phyloP scores from a whole-genome alignment of 2,797 vertebrate genomes.

The Borostomias antarcticus region DNA sequence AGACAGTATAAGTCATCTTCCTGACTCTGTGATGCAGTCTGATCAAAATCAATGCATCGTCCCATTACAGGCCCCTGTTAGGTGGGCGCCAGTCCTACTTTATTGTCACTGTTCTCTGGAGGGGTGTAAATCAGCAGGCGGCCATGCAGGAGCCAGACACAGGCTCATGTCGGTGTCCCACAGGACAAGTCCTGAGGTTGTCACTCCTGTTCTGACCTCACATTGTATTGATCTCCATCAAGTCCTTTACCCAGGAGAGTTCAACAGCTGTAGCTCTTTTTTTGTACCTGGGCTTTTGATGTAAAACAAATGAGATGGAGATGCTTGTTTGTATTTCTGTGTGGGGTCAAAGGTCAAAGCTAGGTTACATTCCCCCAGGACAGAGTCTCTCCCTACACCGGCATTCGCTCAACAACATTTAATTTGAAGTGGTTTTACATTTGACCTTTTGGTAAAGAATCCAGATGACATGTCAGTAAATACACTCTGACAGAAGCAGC shows the following conservation, averaged over 20 bases:
- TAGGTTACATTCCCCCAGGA: conserved; percentile 47
- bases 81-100: neutral
- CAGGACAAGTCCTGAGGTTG: neutral
- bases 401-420: conserved; percentile 29
- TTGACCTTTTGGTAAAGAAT: conserved; percentile 54
- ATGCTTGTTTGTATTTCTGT: conserved; percentile 26
- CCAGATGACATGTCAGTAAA: conserved; percentile 21
- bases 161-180: neutral
- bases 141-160: neutral
- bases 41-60: too few species aligned
- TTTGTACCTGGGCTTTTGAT: conserved; percentile 4
- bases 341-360: conserved; percentile 48
- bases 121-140: neutral
- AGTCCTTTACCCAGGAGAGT: neutral
- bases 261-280: neutral
- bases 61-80: neutral
- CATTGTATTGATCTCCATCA: conserved; percentile 6
- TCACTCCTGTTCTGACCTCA: neutral
- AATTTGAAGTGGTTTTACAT: conserved; percentile 34
- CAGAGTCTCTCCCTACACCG: conserved; percentile 34
- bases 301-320: conserved; percentile 31
- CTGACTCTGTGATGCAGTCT: neutral
- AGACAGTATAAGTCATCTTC: too few species aligned
- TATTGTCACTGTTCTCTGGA: neutral
- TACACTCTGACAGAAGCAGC: conserved; percentile 32